These are phyloP conservation scores for Ceratoteleas bidentatus DNA, from an alignment of 1,140 invertebrate genomes.

Conservation along the genomic window DNA sequence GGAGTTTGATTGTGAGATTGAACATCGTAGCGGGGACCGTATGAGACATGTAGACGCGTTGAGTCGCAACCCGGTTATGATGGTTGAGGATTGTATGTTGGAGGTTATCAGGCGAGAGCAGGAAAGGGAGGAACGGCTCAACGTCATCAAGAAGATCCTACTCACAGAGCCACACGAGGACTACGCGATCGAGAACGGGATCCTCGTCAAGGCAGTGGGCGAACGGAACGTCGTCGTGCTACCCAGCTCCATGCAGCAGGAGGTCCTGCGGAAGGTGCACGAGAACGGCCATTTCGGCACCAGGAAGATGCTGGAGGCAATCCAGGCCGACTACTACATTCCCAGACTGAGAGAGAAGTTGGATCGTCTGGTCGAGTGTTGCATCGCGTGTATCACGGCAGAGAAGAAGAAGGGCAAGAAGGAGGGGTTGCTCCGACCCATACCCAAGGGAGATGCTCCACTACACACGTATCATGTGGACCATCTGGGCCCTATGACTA, in stretches of 20 bases:
- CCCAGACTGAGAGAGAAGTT: background rate
- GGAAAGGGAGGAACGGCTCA: background rate
- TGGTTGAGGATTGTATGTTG: background rate
- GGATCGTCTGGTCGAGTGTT: background rate
- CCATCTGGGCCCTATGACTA: conserved; percentile 1
- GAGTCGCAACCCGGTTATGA: background rate
- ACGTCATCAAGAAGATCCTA: background rate
- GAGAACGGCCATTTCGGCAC: background rate
- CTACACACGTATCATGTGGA: background rate
- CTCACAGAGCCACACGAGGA: background rate
- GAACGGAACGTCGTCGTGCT: background rate
- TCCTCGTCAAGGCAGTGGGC: background rate
- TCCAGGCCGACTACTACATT: background rate
- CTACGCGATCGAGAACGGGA: conserved; percentile 3
- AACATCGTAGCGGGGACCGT: background rate
- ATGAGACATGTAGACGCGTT: background rate
- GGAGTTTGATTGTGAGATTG: background rate
- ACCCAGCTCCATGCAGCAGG: background rate
- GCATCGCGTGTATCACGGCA: background rate
- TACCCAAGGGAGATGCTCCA: background rate
- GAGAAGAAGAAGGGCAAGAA: background rate
- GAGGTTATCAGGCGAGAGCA: background rate
- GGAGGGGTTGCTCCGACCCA: background rate
- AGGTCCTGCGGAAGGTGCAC: background rate
- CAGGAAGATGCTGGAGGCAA: background rate